Evolutionary conservation across 2,797 vertebrate genomes (phyloP), one percentile per base, ranked within the genome.

Genomic region (Sebastiscus tertius): DNA sequence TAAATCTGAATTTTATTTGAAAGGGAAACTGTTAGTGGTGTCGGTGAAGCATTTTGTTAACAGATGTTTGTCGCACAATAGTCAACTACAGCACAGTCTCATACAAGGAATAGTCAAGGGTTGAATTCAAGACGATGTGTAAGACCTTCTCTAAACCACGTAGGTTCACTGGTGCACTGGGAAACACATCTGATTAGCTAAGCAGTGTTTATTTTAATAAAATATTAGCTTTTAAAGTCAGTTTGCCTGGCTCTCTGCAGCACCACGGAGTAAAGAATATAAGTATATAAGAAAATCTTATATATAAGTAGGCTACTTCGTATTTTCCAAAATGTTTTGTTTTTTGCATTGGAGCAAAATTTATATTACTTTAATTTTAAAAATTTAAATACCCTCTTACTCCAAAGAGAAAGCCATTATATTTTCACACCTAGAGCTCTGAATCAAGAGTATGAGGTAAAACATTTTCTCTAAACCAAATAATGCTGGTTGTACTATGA

Each of bases 1-100:
- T 52, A 46, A 84, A 86, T 61, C 76, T n/a, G 24, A 56, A 36
- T 39, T 64, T 77, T 56, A 49, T 78, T 80, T 68, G 72, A 79
- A 62, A 36, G 26, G 27, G 36, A 71, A n/a, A 31, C 49, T 75
- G 11, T 72, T 8, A 33, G 36, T 22, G 8, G 36, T 3, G 11
- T 16, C 20, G 24, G 16, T 27, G 36, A 72, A 74, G 58, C 42
- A 27, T 56, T 72, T 42, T 71, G 59, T 76, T 18, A 31, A 64
- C 62, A 73, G 42, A 73, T 67, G 60, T 49, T 29, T 49, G 52
- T 8, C 18, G 36, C 55, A 33, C 31, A 46, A 16, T 14, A 8
- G 33, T 24, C 6, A 1, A 33, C 18, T n/a, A 46, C 46, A 1
- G 49, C n/a, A 20, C 6, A n/a, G 56, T 33, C 14, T 16, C 1